These are phyloP conservation scores for Pectinophora gossypiella DNA, from an alignment of 1,140 invertebrate species.

Conservation along the genomic window DNA sequence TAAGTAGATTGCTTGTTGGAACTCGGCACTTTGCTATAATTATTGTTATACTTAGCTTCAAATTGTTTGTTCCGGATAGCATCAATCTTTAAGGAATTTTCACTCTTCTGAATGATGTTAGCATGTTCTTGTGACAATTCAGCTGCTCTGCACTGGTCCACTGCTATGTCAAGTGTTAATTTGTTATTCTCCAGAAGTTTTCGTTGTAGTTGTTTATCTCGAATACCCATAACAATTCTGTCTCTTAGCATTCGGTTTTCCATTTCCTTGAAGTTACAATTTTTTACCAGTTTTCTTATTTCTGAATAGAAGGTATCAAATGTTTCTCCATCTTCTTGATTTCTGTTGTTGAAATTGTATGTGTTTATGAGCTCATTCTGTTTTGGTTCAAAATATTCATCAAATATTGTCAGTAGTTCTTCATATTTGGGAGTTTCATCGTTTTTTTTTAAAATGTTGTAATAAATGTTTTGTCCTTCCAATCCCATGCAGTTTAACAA, in stretches of 20 bases:
- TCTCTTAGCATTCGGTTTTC: slow-evolving; percentile 26
- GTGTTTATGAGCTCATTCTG: slow-evolving; percentile 22
- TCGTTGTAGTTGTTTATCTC: slow-evolving; percentile 27
- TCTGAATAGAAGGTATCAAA: slow-evolving; percentile 25
- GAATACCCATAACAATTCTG: slow-evolving; percentile 29
- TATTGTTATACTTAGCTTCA: no score
- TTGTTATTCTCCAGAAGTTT: not conserved
- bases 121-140: slow-evolving; percentile 11
- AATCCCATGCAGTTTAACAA: slow-evolving; percentile 1
- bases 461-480: slow-evolving; percentile 4
- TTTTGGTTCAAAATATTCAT: slow-evolving; percentile 21
- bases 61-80: no score
- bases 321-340: slow-evolving; percentile 21
- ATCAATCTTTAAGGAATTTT: no score
- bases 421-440: slow-evolving; percentile 4
- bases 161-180: not conserved
- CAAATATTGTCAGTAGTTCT: slow-evolving; percentile 19
- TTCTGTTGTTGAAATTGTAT: slow-evolving; percentile 27
- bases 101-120: slow-evolving; percentile 4
- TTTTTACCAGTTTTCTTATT: slow-evolving; percentile 15
- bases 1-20: no score
- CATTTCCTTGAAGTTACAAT: slow-evolving; percentile 18
- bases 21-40: no score
- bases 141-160: not conserved
- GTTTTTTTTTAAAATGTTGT: slow-evolving; percentile 3